Evolutionary conservation across 2,113 vertebrate species (phyloP).

Genomic region (Mesoclemmys tuberculata): DNA sequence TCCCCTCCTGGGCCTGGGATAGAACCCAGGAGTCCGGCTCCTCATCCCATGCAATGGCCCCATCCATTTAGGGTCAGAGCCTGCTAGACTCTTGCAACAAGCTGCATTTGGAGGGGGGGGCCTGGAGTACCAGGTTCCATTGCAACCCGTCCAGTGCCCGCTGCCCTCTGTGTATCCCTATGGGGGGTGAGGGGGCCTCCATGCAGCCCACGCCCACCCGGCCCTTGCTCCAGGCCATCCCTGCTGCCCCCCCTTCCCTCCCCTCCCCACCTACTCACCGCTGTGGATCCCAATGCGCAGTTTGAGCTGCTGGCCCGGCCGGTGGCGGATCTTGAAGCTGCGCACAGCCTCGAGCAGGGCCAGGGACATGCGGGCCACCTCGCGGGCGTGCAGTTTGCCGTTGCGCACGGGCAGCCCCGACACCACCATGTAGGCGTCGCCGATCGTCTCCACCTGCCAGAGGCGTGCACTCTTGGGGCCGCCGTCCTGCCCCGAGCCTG

Average conservation of each 20-base stretch:
- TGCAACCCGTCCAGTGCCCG: no score
- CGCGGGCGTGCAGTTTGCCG: constrained; percentile 85
- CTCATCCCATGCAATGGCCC: no score
- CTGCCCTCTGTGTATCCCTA: no score
- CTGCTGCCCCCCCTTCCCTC: no score
- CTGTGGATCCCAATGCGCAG: constrained; percentile 91
- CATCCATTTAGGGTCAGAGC: no score
- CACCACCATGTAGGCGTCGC: constrained; percentile 97
- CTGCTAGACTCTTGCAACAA: no score
- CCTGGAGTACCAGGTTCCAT: no score
- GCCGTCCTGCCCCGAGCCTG: no score
- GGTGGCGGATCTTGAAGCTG: constrained; percentile 90
- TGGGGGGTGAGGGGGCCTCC: no score
- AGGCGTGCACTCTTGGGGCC: background rate
- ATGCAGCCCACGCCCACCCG: no score
- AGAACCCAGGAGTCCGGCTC: no score
- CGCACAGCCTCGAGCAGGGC: constrained; percentile 89
- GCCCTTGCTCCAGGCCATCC: background rate
- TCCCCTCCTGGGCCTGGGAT: background rate
- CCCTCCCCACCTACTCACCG: constrained; percentile 68
- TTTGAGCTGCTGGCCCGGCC: constrained; percentile 85
- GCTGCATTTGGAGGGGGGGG: no score
- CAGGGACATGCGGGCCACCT: constrained; percentile 93
- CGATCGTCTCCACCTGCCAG: constrained; percentile 92
- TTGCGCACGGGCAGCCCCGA: constrained; percentile 92